Conservation (phyloP, 37 sponge, comb jelly and placozoan genomes). For the Chondrosia reniformis region DNA sequence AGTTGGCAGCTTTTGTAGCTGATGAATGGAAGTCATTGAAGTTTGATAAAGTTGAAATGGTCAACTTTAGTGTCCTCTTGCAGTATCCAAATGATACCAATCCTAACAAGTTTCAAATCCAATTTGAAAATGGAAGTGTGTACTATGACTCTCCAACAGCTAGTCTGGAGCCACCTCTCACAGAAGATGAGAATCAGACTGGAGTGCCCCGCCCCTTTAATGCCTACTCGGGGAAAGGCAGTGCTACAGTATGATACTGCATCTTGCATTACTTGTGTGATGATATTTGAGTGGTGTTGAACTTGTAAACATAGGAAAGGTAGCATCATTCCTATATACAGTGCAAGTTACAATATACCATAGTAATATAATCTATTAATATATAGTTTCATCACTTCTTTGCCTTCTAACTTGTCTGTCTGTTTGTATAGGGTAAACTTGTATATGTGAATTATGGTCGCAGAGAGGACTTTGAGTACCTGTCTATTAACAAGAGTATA, state of each 20-base stretch:
- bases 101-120: conserved; percentile 41
- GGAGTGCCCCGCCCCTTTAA: conserved; percentile 74
- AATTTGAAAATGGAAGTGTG: conserved; percentile 1
- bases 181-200: conserved; percentile 53
- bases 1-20: conserved; percentile 50
- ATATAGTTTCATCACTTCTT: not conserved
- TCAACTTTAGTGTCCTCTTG: conserved; percentile 66
- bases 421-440: conserved; percentile 77
- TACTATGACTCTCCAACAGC: conserved; percentile 39
- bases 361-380: not conserved
- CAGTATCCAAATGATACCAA: conserved; percentile 59
- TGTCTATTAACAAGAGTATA: conserved; percentile 35
- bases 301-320: no score
- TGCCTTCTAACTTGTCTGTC: not conserved
- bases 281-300: no score
- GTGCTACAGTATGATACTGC: conserved; percentile 36
- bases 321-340: no score
- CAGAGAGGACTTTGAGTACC: conserved; percentile 66
- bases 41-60: conserved; percentile 64
- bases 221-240: conserved; percentile 65
- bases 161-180: conserved; percentile 50
- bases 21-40: conserved; percentile 36
- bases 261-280: no score
- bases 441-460: conserved; percentile 96
- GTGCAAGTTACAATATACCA: no score